Evolutionary conservation across 2,797 vertebrate species (phyloP).

Genomic region (Thamnophis elegans): DNA sequence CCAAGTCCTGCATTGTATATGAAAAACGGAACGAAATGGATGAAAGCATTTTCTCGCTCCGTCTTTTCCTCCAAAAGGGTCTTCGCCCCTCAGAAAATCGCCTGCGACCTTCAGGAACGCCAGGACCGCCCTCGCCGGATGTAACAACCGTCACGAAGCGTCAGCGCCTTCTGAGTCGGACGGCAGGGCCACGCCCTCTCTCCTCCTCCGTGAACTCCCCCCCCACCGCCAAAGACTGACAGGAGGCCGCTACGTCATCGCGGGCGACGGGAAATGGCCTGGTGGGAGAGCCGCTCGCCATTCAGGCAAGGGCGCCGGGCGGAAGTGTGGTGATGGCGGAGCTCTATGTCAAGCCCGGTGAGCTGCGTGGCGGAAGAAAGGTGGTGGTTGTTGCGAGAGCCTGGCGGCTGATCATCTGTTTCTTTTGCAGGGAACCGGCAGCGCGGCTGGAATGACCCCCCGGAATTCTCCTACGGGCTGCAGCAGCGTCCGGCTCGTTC

Average conservation of each 20-base stretch:
- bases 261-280: neutral
- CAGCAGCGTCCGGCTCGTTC: constrained; percentile 29
- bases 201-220: neutral
- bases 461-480: constrained; percentile 88
- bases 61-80: neutral
- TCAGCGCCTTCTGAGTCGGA: neutral
- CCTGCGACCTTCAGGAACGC: neutral
- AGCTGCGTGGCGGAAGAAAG: neutral
- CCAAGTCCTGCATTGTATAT: neutral
- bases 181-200: neutral
- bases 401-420: neutral
- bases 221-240: neutral
- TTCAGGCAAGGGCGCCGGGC: neutral
- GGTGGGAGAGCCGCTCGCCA: fast-evolving
- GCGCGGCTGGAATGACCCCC: constrained; percentile 93
- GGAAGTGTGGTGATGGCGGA: constrained; percentile 67
- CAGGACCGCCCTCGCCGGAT: neutral
- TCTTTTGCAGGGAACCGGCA: constrained; percentile 82
- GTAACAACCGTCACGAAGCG: neutral
- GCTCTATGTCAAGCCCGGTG: constrained; percentile 72
- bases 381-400: neutral
- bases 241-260: neutral
- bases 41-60: neutral
- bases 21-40: neutral
- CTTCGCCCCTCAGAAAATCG: neutral